Percentiles rank a stretch among this genome's conserved stretches.
These are phyloP conservation scores for Luidia sarsii DNA, from an alignment of 53 echinoderm and acorn worm genomes.

Conservation along the genomic window DNA sequence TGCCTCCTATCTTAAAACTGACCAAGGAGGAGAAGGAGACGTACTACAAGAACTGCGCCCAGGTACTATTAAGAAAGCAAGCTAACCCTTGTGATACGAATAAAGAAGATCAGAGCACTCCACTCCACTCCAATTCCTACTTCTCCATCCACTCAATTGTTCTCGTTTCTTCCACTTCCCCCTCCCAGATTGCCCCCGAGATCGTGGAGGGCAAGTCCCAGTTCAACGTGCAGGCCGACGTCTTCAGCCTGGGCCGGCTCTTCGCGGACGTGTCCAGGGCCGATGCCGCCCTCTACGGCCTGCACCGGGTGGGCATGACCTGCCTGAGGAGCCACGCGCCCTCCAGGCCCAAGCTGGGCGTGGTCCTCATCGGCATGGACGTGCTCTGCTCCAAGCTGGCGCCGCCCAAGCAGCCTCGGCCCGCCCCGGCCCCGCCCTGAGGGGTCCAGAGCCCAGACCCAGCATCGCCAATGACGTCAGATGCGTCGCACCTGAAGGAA, in stretches of 20 bases:
- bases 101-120: not conserved
- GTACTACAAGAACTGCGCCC: not conserved
- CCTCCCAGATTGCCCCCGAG: constrained; percentile 29
- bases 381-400: constrained; percentile 11
- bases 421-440: too few relatives aligned
- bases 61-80: constrained; percentile 2
- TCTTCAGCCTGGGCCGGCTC: constrained; percentile 14
- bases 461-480: too few relatives aligned
- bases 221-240: not conserved
- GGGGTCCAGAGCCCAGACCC: too few relatives aligned
- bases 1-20: not conserved
- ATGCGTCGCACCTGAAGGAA: too few relatives aligned
- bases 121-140: too few relatives aligned
- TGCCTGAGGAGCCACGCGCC: not conserved
- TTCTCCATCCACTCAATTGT: too few relatives aligned
- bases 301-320: not conserved
- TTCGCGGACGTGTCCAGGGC: not conserved
- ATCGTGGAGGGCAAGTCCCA: constrained; percentile 15
- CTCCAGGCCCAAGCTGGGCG: constrained; percentile 1
- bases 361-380: not conserved
- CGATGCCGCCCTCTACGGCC: not conserved
- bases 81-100: not conserved
- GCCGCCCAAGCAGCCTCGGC: not conserved
- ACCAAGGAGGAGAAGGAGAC: not conserved
- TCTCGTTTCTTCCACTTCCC: too few relatives aligned